These are phyloP conservation scores for Bellardia bayeri DNA, from an alignment of 2,888 invertebrate genomes.

Conservation along the genomic window DNA sequence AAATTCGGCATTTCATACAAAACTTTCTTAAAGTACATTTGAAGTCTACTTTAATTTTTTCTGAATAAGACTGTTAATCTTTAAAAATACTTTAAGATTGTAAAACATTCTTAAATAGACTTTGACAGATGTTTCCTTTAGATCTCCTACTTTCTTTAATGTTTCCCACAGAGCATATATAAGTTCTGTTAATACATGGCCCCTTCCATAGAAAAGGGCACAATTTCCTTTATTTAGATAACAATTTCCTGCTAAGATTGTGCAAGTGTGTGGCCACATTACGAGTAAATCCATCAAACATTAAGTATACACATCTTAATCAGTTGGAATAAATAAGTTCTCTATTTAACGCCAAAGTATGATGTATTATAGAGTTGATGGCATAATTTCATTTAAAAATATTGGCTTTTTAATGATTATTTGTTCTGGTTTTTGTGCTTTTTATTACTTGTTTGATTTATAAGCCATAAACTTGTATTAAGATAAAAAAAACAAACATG, in stretches of 20 bases:
- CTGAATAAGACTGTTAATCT: too few species aligned
- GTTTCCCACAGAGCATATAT: background rate
- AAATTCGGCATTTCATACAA: too few species aligned
- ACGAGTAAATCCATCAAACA: constrained; percentile 23
- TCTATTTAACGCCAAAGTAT: background rate
- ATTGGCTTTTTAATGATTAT: constrained; percentile 9
- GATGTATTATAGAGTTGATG: constrained; percentile 12
- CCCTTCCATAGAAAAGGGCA: constrained; percentile 7
- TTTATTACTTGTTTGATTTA: constrained; percentile 46
- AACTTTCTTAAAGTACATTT: too few species aligned
- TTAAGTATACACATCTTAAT: constrained; percentile 40
- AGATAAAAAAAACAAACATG: constrained; percentile 2
- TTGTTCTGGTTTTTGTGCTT: background rate
- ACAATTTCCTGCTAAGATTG: constrained; percentile 37
- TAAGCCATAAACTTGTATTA: constrained; percentile 48
- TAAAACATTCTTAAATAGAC: background rate
- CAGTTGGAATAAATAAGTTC: constrained; percentile 1
- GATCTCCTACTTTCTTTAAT: background rate
- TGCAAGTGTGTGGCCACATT: constrained; percentile 15
- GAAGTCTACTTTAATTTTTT: too few species aligned
- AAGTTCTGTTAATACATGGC: background rate
- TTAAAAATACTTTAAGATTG: too few species aligned
- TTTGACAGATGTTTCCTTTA: constrained; percentile 21
- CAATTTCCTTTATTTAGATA: constrained; percentile 33
- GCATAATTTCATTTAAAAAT: constrained; percentile 12